Percentiles rank a stretch among this genome's conserved stretches.
Conservation (phyloP, 2,113 vertebrate genomes). For the Pluvianellus socialis region DNA sequence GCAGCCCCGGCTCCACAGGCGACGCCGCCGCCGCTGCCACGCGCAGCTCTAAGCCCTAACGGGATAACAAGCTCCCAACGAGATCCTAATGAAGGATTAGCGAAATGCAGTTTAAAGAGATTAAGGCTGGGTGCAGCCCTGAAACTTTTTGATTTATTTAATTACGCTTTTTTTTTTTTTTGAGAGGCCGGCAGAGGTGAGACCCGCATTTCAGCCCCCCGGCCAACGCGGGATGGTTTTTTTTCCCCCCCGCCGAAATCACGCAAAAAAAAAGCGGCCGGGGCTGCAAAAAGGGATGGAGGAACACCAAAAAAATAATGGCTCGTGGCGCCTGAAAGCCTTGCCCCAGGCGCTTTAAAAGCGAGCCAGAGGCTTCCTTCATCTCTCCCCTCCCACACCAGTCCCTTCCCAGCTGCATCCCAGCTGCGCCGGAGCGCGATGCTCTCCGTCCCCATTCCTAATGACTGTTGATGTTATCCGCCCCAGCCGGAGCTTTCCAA, state of each 20-base stretch:
- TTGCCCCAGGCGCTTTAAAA: background rate
- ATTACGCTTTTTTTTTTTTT: background rate
- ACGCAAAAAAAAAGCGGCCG: background rate
- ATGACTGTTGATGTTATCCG: background rate
- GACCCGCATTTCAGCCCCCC: background rate
- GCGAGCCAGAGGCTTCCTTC: background rate
- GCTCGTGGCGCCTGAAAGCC: background rate
- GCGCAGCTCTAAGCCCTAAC: slow-evolving; percentile 1
- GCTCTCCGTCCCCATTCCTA: background rate
- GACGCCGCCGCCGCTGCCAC: background rate
- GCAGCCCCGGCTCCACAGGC: background rate
- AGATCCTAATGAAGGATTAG: slow-evolving; percentile 65
- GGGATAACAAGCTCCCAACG: slow-evolving; percentile 60
- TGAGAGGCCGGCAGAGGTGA: background rate
- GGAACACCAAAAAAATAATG: background rate
- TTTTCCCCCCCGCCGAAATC: accelerated
- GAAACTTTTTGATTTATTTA: background rate
- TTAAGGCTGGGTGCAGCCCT: slow-evolving; percentile 17
- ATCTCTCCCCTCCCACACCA: background rate
- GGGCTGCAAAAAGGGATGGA: background rate
- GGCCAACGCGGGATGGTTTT: background rate
- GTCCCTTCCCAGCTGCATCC: slow-evolving; percentile 30
- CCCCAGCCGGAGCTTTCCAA: background rate
- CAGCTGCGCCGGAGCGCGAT: background rate
- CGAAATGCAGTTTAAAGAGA: slow-evolving; percentile 16